Conservation (phyloP, 1,140 invertebrate genomes). For the Drosophila dunni region DNA sequence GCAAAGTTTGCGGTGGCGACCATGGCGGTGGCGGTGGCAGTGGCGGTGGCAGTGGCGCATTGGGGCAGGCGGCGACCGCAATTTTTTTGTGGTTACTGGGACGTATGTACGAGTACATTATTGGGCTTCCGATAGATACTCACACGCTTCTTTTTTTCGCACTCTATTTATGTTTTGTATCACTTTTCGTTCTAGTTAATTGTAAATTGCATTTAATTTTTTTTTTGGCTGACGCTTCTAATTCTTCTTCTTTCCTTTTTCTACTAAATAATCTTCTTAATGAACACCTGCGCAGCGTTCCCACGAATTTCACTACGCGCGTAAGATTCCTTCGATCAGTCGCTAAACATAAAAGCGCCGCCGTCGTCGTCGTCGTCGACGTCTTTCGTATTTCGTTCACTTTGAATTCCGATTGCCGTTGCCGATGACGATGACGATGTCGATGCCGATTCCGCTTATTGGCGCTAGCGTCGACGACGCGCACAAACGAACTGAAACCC, state of each 20-base stretch:
- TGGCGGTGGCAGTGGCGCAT: constrained; percentile 25
- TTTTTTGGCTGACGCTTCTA: constrained; percentile 2
- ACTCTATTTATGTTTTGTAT: constrained; percentile 53
- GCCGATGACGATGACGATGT: constrained; percentile 33
- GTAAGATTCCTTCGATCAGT: constrained; percentile 41
- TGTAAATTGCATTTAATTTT: constrained; percentile 17
- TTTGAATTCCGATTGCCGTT: constrained; percentile 31
- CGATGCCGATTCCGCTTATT: constrained; percentile 56
- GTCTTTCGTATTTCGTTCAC: constrained; percentile 21
- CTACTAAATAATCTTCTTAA: constrained; percentile 14
- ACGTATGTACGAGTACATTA: constrained; percentile 62
- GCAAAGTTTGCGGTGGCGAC: constrained; percentile 41
- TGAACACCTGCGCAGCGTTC: constrained; percentile 46
- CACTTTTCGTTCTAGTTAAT: constrained; percentile 45
- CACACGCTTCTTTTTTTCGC: constrained; percentile 49
- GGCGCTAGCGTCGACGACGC: constrained; percentile 56
- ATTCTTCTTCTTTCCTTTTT: not conserved
- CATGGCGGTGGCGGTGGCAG: constrained; percentile 6
- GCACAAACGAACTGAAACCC: constrained; percentile 59
- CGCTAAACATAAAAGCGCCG: constrained; percentile 23
- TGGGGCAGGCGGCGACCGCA: constrained; percentile 73
- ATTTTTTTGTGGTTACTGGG: constrained; percentile 77
- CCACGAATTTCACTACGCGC: constrained; percentile 50
- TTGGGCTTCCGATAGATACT: constrained; percentile 57
- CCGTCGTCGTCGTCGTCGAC: constrained; percentile 16